phyloP scores from a whole-genome alignment of 2,113 vertebrate genomes.

The Dinomys branickii region DNA sequence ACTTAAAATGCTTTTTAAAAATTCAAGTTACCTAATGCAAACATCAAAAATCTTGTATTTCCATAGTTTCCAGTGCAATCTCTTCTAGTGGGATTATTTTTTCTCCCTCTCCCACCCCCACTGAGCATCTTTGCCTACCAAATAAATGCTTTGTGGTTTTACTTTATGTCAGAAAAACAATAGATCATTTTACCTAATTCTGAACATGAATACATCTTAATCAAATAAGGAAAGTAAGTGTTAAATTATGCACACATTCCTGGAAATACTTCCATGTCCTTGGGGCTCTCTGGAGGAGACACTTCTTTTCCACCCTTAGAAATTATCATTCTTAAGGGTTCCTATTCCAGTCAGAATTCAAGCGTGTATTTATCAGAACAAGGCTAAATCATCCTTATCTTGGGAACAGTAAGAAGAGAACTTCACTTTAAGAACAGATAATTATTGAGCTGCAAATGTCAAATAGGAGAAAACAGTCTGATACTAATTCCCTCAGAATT shows the following conservation, averaged over 20 bases:
- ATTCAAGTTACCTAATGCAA: background rate
- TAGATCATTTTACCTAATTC: background rate
- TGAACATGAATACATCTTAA: background rate
- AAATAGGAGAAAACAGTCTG: background rate
- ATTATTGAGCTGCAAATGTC: background rate
- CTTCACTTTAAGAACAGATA: background rate
- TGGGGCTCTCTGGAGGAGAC: background rate
- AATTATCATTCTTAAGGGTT: background rate
- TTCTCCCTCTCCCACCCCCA: too few species aligned
- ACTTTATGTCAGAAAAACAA: background rate
- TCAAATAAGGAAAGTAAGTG: background rate
- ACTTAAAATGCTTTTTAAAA: background rate
- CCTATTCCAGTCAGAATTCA: background rate
- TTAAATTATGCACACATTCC: background rate
- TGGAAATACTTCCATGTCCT: background rate
- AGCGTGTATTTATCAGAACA: background rate
- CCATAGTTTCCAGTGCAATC: background rate
- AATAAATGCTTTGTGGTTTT: background rate
- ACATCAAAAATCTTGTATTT: background rate
- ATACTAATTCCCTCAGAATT: background rate
- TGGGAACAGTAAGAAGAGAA: background rate
- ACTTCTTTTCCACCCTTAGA: background rate
- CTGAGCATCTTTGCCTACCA: background rate
- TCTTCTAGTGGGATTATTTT: too few species aligned
- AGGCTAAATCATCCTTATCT: background rate